Percentiles rank a stretch among this genome's conserved stretches.
These are phyloP conservation scores for Myripristis murdjan DNA, from an alignment of 2,797 vertebrate genomes.

Conservation along the genomic window DNA sequence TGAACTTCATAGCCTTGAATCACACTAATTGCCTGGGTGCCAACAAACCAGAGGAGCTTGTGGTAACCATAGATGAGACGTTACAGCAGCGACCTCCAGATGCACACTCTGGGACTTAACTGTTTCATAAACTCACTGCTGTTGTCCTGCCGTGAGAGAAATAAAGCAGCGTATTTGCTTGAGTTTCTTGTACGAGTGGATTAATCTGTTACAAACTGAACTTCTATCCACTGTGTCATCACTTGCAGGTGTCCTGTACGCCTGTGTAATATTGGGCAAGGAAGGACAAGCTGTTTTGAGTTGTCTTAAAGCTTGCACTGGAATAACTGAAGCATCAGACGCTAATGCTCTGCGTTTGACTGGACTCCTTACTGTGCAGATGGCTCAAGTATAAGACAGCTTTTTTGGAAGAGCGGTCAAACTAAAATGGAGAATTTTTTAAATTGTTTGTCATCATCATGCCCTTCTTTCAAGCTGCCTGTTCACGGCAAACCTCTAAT, in stretches of 20 bases:
- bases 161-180: conserved; percentile 49
- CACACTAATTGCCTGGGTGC: conserved; percentile 55
- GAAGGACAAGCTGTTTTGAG: neutral
- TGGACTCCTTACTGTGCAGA: conserved; percentile 25
- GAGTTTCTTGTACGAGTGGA: conserved; percentile 64
- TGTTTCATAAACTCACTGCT: neutral
- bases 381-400: neutral
- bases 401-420: conserved; percentile 19
- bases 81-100: conserved; percentile 77
- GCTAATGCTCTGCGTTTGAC: conserved; percentile 20
- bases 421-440: neutral
- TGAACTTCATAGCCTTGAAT: conserved; percentile 73
- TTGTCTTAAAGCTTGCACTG: neutral
- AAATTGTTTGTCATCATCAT: conserved; percentile 6
- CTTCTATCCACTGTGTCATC: conserved; percentile 54
- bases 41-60: conserved; percentile 80
- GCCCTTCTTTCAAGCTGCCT: neutral
- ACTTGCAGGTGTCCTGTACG: conserved; percentile 39
- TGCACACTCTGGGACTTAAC: conserved; percentile 74
- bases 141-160: conserved; percentile 31
- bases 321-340: conserved; percentile 12
- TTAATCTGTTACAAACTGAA: conserved; percentile 49
- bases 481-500: conserved; percentile 15
- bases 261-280: conserved; percentile 24
- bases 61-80: conserved; percentile 86